These are phyloP conservation scores for Cephalopterus ornatus DNA, from an alignment of 2,113 vertebrate genomes.

Conservation along the genomic window DNA sequence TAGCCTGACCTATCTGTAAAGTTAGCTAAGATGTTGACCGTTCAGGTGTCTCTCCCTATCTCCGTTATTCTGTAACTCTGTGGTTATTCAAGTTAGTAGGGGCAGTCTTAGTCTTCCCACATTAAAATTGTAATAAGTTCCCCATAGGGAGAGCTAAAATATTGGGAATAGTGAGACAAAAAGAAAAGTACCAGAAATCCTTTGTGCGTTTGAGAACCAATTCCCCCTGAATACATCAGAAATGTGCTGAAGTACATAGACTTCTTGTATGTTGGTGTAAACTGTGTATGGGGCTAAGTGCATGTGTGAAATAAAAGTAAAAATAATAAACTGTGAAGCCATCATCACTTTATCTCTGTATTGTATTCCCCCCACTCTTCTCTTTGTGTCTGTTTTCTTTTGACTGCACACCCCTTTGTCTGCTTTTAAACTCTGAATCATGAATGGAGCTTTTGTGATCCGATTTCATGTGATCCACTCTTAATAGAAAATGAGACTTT, in stretches of 20 bases:
- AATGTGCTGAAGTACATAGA: neutral
- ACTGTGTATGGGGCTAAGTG: neutral
- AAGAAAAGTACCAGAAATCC: neutral
- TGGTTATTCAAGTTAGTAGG: neutral
- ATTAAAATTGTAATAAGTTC: neutral
- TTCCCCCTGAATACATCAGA: neutral
- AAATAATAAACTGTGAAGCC: neutral
- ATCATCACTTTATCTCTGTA: neutral
- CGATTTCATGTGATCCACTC: neutral
- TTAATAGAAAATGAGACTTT: neutral
- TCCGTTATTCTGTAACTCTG: neutral
- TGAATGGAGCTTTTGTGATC: neutral
- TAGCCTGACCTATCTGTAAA: neutral
- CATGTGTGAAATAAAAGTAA: neutral
- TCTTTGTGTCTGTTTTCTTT: neutral
- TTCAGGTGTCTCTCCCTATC: accelerated
- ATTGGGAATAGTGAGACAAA: neutral
- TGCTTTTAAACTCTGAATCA: neutral
- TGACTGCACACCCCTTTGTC: neutral
- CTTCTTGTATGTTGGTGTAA: neutral
- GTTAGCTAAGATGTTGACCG: accelerated
- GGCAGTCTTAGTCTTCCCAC: neutral
- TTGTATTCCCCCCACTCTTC: neutral
- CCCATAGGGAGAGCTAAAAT: neutral
- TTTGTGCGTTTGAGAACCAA: neutral